phyloP scores from a whole-genome alignment of 2,888 invertebrate species.

The Gasteruption jaculator region DNA sequence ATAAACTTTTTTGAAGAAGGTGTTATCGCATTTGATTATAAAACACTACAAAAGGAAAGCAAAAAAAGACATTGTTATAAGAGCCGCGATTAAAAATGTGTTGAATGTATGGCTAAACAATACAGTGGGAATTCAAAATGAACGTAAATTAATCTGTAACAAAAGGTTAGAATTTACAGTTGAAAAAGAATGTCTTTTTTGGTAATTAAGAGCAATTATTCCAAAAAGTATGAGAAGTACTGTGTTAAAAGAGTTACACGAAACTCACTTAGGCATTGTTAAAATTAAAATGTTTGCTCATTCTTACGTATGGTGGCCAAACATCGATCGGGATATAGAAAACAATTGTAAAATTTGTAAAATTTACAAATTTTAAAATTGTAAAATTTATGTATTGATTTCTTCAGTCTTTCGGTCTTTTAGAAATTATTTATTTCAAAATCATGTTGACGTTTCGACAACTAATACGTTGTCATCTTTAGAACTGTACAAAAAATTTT shows the following conservation, averaged over 20 bases:
- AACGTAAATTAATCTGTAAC: neutral
- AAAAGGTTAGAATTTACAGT: constrained; percentile 12
- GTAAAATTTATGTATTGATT: too few species aligned
- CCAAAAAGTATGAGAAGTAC: neutral
- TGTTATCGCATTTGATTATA: constrained; percentile 3
- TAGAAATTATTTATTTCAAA: too few species aligned
- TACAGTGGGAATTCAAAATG: neutral
- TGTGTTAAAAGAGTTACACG: constrained; percentile 7
- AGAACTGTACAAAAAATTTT: too few species aligned
- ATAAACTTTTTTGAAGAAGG: constrained; percentile 12
- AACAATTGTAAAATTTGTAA: neutral
- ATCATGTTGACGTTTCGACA: too few species aligned
- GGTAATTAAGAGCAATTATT: constrained; percentile 8
- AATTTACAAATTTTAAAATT: neutral
- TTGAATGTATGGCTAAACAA: constrained; percentile 13
- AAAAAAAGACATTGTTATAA: constrained; percentile 13
- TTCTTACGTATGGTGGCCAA: constrained; percentile 13
- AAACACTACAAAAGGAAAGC: constrained; percentile 15
- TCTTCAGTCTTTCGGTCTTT: too few species aligned
- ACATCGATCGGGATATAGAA: constrained; percentile 8
- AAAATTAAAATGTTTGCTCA: constrained; percentile 11
- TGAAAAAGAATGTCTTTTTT: constrained; percentile 5
- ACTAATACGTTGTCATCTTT: too few species aligned
- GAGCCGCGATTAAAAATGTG: constrained; percentile 14
- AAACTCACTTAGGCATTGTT: constrained; percentile 6